Evolutionary conservation across 2,888 invertebrate species (phyloP).

Genomic region (Lysandra bellargus): DNA sequence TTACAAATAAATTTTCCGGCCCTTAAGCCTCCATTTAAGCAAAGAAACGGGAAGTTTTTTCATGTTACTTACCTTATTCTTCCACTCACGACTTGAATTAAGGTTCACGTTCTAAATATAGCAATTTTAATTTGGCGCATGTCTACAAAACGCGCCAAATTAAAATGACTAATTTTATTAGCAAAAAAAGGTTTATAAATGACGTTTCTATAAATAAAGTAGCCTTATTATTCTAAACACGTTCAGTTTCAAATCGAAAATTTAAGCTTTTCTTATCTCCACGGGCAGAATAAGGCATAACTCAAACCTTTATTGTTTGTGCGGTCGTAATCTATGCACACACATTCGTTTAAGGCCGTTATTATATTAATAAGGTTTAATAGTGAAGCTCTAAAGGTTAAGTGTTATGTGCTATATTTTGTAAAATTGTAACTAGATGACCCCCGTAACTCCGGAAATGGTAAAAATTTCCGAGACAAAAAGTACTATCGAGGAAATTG

Average conservation of each 20-base stretch:
- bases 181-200: constrained; percentile 13
- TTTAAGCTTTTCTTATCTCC: constrained; percentile 49
- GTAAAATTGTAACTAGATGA: not conserved
- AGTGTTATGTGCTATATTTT: not conserved
- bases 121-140: not conserved
- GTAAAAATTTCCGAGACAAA: too few species aligned
- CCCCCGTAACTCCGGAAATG: too few species aligned
- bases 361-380: constrained; percentile 14
- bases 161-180: constrained; percentile 1
- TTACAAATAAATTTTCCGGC: too few species aligned
- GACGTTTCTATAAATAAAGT: constrained; percentile 33
- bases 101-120: too few species aligned
- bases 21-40: too few species aligned
- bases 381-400: not conserved
- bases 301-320: constrained; percentile 46
- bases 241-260: constrained; percentile 47
- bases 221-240: constrained; percentile 45
- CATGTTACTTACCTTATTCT: too few species aligned
- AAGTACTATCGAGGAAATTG: too few species aligned
- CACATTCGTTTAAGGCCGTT: not conserved
- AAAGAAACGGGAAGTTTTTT: too few species aligned
- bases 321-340: constrained; percentile 21
- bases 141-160: not conserved
- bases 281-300: constrained; percentile 46
- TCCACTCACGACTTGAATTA: too few species aligned